Percentiles rank a stretch among this genome's conserved stretches.
These are phyloP conservation scores for Gallinago stenura DNA, from an alignment of 2,797 vertebrate genomes.

Conservation along the genomic window DNA sequence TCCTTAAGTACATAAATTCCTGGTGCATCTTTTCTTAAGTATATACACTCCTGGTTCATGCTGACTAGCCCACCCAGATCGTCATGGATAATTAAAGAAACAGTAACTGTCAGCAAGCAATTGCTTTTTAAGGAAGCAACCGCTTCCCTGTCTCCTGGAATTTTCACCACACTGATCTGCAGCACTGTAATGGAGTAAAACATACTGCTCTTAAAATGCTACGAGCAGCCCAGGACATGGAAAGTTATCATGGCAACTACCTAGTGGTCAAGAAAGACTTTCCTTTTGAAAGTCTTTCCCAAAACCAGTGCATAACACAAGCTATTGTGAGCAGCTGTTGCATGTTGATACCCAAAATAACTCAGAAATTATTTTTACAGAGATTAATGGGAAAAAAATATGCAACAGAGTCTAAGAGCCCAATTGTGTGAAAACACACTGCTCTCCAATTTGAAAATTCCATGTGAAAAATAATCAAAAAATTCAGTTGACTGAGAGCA, in stretches of 20 bases:
- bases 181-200: neutral
- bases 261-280: neutral
- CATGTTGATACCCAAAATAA: neutral
- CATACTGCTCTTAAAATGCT: neutral
- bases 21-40: neutral
- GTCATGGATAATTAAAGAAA: neutral
- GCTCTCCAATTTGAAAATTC: neutral
- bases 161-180: neutral
- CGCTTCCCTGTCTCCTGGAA: neutral
- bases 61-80: neutral
- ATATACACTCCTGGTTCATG: neutral
- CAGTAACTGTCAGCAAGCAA: neutral
- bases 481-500: neutral
- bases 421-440: neutral
- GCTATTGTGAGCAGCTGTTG: neutral
- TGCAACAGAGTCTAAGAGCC: neutral
- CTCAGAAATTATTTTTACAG: neutral
- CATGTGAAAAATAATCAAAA: neutral
- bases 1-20: neutral
- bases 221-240: neutral
- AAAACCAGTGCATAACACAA: neutral
- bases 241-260: neutral
- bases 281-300: neutral
- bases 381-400: neutral
- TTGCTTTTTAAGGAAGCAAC: neutral